Base-by-base conservation (phyloP, 2,888 invertebrate species). In the Pseudanteris insignis region DNA sequence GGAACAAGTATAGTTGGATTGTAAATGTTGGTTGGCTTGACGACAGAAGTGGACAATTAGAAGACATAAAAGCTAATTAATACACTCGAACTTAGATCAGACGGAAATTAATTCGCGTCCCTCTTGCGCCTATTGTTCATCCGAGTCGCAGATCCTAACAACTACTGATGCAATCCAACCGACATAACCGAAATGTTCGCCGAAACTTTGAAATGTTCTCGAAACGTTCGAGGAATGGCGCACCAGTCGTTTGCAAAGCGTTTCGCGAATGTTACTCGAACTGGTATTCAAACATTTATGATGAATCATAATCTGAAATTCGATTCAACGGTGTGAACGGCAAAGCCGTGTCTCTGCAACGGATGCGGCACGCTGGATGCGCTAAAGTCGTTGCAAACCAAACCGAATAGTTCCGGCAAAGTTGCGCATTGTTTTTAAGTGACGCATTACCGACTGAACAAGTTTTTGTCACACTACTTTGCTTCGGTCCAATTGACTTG, bases 161-260 rank as follows among this genome's bases (percentile, higher is more conserved):
- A 30, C 21, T 29, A 13, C 12, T 21, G 37, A 26, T 5, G 14
- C 41, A 24, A 41, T 41, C 30, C 26, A 18, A 18, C 18, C 18
- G 6, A 38, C 47, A 57, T 55, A 57, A 36, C 36, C 30, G 36
- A 28, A 38, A 43, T 26, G 36, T 32, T 37, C 40, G 21, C 37
- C 18, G 26, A 30, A 48, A 57, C 48, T 48, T 37, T 33, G 57
- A 57, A 48, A 41, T 40, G 51, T 46, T 44, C 11, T 10, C 30
- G 30, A 24, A 51, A 47, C 46, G 36, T 50, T 58, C 32, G 30
- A 37, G 30, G 38, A 50, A 48, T 58, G 57, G 36, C 34, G 44
- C 21, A 26, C 9, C 10, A 36, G 40, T 44, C 38, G 47, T 46
- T 51, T 33, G 24, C 32, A 15, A 24, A 40, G 21, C 13, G 58